Evolutionary conservation across 2,797 vertebrate genomes (phyloP).

Genomic region (Crocidura indochinensis): DNA sequence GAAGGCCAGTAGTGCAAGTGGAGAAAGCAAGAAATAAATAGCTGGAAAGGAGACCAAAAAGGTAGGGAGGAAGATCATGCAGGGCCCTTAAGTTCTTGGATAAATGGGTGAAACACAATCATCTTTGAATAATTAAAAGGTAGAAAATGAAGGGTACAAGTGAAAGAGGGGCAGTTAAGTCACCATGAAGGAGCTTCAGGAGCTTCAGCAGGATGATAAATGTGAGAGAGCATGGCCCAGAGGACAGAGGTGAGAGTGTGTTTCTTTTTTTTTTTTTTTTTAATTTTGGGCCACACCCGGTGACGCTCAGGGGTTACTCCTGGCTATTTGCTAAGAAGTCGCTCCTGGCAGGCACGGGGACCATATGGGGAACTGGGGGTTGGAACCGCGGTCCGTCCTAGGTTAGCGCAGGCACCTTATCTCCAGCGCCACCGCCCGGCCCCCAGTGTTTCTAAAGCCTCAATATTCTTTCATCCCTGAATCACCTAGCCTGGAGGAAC

Average conservation of each 20-base stretch:
- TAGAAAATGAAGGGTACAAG: not conserved
- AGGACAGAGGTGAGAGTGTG: not conserved
- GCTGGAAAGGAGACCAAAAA: not conserved
- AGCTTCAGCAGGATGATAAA: not conserved
- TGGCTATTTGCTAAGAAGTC: too few species aligned
- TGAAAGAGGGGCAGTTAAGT: not conserved
- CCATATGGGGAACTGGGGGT: too few species aligned
- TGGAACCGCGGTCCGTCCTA: too few species aligned
- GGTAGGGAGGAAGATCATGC: not conserved
- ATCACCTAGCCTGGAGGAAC: not conserved
- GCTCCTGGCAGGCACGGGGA: too few species aligned
- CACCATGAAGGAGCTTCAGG: not conserved
- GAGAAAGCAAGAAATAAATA: not conserved
- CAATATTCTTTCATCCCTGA: not conserved
- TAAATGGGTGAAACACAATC: too few species aligned
- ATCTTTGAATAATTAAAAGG: not conserved
- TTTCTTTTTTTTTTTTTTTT: too few species aligned
- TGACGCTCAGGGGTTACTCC: too few species aligned
- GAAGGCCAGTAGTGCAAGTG: not conserved
- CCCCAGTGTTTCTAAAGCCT: not conserved
- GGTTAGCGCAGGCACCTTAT: too few species aligned
- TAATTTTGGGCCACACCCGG: too few species aligned
- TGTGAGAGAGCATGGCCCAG: not conserved
- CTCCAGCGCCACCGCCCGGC: too few species aligned
- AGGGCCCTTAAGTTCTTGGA: too few species aligned